Conservation (phyloP, 35 echinoderm and acorn worm genomes). For the Ophiothrix spiculata region DNA sequence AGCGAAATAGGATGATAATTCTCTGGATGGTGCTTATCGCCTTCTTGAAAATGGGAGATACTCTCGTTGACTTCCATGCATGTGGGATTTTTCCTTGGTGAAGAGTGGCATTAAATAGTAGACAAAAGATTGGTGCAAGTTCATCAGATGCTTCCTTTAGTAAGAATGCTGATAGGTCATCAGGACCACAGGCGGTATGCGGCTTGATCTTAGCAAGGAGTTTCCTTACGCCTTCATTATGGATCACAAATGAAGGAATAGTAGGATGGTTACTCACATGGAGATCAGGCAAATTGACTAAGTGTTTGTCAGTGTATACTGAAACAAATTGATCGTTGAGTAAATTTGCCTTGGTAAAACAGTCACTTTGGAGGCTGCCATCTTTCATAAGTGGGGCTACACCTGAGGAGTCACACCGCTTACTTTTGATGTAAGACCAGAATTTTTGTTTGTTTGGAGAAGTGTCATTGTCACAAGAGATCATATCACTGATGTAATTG, state of each 20-base stretch:
- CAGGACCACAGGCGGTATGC: neutral
- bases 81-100: too few species aligned
- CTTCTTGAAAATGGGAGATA: neutral
- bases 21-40: neutral
- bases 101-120: neutral
- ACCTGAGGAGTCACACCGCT: conserved; percentile 18
- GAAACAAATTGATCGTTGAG: conserved; percentile 26
- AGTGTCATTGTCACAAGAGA: neutral
- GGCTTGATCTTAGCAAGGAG: conserved; percentile 17
- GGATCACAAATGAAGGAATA: neutral
- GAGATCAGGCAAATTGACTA: neutral
- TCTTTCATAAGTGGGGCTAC: conserved; percentile 11
- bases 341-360: neutral
- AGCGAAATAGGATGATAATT: too few species aligned
- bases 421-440: neutral
- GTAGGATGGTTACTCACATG: neutral
- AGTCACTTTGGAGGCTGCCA: neutral
- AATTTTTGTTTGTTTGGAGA: neutral
- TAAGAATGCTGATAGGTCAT: too few species aligned
- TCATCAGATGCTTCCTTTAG: too few species aligned
- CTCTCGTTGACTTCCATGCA: too few species aligned
- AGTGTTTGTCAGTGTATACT: neutral
- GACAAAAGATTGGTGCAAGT: neutral
- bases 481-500: neutral
- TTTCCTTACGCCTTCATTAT: conserved; percentile 5